Percentiles rank a stretch among this genome's conserved stretches.
Evolutionary conservation across 2,113 vertebrate genomes (phyloP).

Genomic region (Phrynosoma blainvillii): DNA sequence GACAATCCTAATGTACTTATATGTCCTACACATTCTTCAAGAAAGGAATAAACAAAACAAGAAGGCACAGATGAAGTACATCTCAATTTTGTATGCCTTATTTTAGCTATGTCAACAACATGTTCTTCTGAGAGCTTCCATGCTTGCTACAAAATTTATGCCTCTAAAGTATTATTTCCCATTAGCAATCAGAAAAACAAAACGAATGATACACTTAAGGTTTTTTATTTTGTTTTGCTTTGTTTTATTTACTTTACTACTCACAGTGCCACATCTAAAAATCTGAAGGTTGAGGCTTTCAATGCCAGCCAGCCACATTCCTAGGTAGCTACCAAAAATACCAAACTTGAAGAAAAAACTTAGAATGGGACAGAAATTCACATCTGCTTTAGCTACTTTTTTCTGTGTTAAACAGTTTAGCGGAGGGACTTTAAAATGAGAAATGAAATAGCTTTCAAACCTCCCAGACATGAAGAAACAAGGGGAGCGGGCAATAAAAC

Average conservation of each 20-base stretch:
- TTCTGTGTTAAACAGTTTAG: not conserved
- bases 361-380: too few species aligned
- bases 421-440: not conserved
- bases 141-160: slow-evolving; percentile 26
- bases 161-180: slow-evolving; percentile 50
- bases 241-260: not conserved
- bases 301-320: not conserved
- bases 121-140: slow-evolving; percentile 55
- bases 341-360: too few species aligned
- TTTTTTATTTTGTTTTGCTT: too few species aligned
- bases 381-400: not conserved
- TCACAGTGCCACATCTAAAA: not conserved
- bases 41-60: slow-evolving; percentile 43
- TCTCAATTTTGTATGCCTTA: slow-evolving; percentile 51
- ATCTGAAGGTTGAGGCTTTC: not conserved
- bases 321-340: too few species aligned
- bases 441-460: not conserved
- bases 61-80: slow-evolving; percentile 48
- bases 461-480: not conserved
- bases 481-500: not conserved
- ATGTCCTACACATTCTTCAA: not conserved
- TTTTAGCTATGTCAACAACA: slow-evolving; percentile 42
- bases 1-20: not conserved
- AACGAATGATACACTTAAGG: fast-evolving
- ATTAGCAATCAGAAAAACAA: slow-evolving; percentile 48